A percentile compares a stretch with the other conserved stretches of the same genome.
phyloP scores from a whole-genome alignment of 2,113 vertebrate genomes.

The Spizaetus ornatus region DNA sequence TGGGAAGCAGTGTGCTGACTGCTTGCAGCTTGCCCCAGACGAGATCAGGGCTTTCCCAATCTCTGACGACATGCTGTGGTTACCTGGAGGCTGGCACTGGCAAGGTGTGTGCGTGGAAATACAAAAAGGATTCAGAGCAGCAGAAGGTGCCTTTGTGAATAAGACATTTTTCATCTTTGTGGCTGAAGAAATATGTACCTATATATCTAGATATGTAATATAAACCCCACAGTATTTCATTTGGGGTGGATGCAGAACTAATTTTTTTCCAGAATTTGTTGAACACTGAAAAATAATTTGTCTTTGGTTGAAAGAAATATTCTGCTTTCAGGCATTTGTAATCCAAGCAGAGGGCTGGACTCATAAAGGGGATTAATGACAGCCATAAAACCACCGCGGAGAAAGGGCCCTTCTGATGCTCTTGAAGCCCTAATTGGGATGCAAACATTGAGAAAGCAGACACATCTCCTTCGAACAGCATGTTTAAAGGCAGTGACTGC shows the following conservation, averaged over 20 bases:
- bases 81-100: not conserved
- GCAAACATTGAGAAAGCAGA: not conserved
- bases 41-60: not conserved
- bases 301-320: slow-evolving; percentile 10
- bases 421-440: slow-evolving; percentile 1
- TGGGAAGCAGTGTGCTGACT: not conserved
- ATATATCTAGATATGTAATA: not conserved
- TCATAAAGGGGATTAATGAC: slow-evolving; percentile 31
- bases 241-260: not conserved
- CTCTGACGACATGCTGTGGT: not conserved
- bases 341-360: not conserved
- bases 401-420: slow-evolving; percentile 9
- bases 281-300: not conserved
- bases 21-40: not conserved
- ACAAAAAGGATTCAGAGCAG: not conserved
- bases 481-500: not conserved
- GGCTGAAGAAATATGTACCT: not conserved
- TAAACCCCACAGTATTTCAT: not conserved
- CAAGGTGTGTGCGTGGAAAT: not conserved
- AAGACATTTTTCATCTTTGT: not conserved
- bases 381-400: not conserved
- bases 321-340: slow-evolving; percentile 9
- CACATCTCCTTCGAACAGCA: not conserved
- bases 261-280: not conserved
- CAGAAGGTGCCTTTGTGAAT: not conserved